A percentile compares a stretch with the other conserved stretches of the same genome.
Evolutionary conservation across 2,113 vertebrate genomes (phyloP).

Genomic region (Epinephelus moara): DNA sequence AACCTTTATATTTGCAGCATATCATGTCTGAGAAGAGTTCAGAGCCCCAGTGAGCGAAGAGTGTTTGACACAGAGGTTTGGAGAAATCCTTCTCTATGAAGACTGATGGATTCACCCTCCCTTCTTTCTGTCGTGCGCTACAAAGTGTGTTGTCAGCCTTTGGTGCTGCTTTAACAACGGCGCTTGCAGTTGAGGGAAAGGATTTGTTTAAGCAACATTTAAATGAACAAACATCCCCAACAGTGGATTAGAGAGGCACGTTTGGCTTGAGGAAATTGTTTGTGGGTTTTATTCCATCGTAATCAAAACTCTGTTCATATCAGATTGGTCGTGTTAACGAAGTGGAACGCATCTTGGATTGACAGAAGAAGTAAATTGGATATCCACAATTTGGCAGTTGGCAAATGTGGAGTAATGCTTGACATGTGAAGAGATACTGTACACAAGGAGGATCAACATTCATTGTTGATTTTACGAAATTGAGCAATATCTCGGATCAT

Average conservation of each 20-base stretch:
- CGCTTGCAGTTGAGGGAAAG: background rate
- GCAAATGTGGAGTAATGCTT: background rate
- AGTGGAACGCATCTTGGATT: background rate
- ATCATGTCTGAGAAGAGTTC: conserved; percentile 19
- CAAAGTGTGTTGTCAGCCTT: conserved; percentile 11
- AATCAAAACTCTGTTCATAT: conserved; percentile 16
- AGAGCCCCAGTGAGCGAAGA: background rate
- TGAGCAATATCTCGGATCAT: background rate
- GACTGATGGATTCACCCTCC: conserved; percentile 21
- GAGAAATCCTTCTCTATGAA: conserved; percentile 43
- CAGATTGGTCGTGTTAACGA: background rate
- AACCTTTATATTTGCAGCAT: conserved; percentile 5
- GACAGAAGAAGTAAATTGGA: background rate
- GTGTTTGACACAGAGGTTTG: conserved; percentile 43
- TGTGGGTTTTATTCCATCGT: background rate
- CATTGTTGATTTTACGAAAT: background rate
- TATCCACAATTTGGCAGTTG: background rate
- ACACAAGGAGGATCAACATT: background rate
- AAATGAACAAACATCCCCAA: conserved; percentile 19
- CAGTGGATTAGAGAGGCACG: conserved; percentile 15
- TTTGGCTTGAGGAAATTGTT: conserved; percentile 11
- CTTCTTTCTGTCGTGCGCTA: background rate
- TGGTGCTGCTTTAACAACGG: conserved; percentile 33
- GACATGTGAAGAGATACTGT: background rate
- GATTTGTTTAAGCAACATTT: conserved; percentile 42